These are phyloP conservation scores for Tryphoninae sp. DNA, from an alignment of 2,888 invertebrate species.

Conservation along the genomic window DNA sequence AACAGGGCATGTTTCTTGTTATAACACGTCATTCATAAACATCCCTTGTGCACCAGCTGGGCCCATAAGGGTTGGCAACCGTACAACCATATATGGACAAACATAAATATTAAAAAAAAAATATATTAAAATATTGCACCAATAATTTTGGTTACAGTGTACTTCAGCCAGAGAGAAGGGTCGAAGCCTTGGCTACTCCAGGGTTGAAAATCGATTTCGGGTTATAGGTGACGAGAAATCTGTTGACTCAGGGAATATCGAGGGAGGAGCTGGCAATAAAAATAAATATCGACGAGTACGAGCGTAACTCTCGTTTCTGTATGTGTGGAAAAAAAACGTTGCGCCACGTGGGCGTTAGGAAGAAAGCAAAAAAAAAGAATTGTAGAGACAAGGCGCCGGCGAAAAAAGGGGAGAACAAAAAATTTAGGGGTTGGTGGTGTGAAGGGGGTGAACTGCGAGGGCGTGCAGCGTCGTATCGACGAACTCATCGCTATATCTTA, in stretches of 20 bases:
- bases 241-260: constrained; percentile 73
- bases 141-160: constrained; percentile 55
- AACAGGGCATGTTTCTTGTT: background rate
- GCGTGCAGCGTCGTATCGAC: constrained; percentile 69
- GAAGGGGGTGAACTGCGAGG: constrained; percentile 63
- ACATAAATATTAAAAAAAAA: constrained; percentile 24
- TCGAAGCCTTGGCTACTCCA: constrained; percentile 18
- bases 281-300: constrained; percentile 73
- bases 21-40: constrained; percentile 26
- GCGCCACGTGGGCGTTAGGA: constrained; percentile 41
- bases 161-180: background rate
- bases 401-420: constrained; percentile 55
- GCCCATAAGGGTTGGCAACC: background rate
- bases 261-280: constrained; percentile 72
- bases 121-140: constrained; percentile 58
- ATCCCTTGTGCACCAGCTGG: constrained; percentile 29
- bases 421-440: constrained; percentile 4
- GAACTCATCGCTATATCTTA: constrained; percentile 60
- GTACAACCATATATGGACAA: constrained; percentile 10
- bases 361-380: constrained; percentile 65
- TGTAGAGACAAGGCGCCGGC: constrained; percentile 48
- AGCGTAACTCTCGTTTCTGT: constrained; percentile 34
- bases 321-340: constrained; percentile 29
- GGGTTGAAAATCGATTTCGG: constrained; percentile 69
- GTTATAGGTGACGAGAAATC: constrained; percentile 72